These are phyloP conservation scores for Whitmania pigra DNA, from an alignment of 1,140 invertebrate species.

Conservation along the genomic window DNA sequence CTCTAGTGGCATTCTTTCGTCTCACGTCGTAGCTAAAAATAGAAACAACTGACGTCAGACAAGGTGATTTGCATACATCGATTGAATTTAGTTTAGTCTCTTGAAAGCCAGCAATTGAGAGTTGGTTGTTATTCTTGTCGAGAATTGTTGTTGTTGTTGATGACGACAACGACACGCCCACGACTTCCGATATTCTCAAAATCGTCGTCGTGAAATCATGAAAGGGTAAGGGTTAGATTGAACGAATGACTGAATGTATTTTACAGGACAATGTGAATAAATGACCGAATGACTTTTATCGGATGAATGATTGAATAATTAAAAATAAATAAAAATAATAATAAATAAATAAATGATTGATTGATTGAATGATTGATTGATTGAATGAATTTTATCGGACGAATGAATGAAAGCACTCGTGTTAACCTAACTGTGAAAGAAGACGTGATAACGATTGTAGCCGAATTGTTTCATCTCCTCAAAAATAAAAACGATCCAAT, in stretches of 20 bases:
- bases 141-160: not conserved
- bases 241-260: constrained; percentile 12
- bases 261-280: constrained; percentile 2
- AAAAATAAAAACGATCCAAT: no score
- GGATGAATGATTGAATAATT: constrained; percentile 12
- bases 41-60: not conserved
- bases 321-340: no score
- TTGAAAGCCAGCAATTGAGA: not conserved
- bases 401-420: constrained; percentile 8
- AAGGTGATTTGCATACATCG: not conserved
- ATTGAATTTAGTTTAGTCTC: not conserved
- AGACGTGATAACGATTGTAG: no score
- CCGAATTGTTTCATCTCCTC: no score
- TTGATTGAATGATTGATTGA: constrained; percentile 12
- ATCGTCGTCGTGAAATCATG: not conserved
- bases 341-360: no score
- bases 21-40: constrained; percentile 51
- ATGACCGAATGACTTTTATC: constrained; percentile 5
- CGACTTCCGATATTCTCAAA: not conserved
- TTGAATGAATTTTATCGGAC: constrained; percentile 7
- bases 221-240: no score
- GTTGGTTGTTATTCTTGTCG: not conserved
- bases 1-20: constrained; percentile 86
- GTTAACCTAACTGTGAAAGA: no score
- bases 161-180: not conserved